Percentiles rank a stretch among this genome's conserved stretches.
These are phyloP conservation scores for Pachyrhynchus sulphureomaculatus DNA, from an alignment of 1,140 invertebrate species.

Conservation along the genomic window DNA sequence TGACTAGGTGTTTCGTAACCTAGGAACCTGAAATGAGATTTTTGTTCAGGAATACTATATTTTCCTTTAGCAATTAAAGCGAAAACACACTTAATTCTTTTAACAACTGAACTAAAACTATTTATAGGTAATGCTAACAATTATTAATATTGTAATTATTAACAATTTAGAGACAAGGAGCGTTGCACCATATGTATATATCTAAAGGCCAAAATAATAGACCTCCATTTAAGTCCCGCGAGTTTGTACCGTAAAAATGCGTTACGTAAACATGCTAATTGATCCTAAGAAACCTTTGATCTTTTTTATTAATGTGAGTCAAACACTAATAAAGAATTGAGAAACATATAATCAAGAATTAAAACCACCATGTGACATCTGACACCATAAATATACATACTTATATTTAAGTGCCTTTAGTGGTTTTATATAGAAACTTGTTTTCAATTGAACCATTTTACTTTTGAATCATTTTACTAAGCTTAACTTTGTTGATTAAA, in stretches of 20 bases:
- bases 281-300: conserved; percentile 35
- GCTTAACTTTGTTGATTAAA: neutral
- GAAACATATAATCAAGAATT: conserved; percentile 21
- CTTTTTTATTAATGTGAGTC: conserved; percentile 42
- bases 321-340: conserved; percentile 35
- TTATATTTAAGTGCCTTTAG: neutral
- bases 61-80: no score
- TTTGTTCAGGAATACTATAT: no score
- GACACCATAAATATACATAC: conserved; percentile 17
- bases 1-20: no score
- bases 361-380: conserved; percentile 29
- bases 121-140: no score
- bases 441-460: no score
- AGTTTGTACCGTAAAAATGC: conserved; percentile 31
- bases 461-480: neutral
- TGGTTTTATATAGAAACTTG: neutral
- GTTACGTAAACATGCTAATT: conserved; percentile 45
- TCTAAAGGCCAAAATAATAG: no score
- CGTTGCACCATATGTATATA: no score
- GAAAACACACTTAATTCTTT: no score
- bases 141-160: no score
- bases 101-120: no score
- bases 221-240: neutral
- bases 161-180: no score
- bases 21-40: no score